Conservation (phyloP, 2,113 vertebrate genomes). For the Ramphastos sulfuratus region DNA sequence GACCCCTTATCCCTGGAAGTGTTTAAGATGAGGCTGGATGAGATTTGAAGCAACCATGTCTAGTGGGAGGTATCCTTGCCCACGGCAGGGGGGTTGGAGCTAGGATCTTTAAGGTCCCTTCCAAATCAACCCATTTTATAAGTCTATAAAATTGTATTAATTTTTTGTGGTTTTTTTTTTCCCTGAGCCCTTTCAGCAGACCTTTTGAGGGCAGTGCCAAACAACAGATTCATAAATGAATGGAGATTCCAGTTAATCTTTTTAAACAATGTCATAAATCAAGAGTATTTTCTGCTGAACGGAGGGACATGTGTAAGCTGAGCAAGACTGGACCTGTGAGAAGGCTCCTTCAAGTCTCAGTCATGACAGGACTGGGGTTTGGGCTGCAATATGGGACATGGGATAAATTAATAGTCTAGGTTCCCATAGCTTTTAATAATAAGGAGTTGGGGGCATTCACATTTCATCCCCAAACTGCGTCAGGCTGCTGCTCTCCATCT, state of each 20-base stretch:
- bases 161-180: neutral
- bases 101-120: too few relatives aligned
- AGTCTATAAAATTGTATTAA: neutral
- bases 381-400: neutral
- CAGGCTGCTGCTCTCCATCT: neutral
- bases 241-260: neutral
- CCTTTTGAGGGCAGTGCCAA: neutral
- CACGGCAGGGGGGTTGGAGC: too few relatives aligned
- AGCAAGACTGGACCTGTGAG: neutral
- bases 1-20: too few relatives aligned
- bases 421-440: neutral
- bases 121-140: too few relatives aligned
- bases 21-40: too few relatives aligned
- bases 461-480: neutral
- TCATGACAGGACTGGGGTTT: neutral
- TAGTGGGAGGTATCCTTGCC: too few relatives aligned
- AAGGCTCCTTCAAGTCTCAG: neutral
- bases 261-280: neutral
- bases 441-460: neutral
- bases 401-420: neutral
- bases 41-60: too few relatives aligned
- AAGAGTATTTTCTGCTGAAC: neutral
- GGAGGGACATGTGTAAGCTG: accelerated
- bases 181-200: neutral
- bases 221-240: neutral